Evolutionary conservation across 2,113 vertebrate species (phyloP), one percentile per base, ranked within the genome.

Genomic region (Hemicordylus capensis): DNA sequence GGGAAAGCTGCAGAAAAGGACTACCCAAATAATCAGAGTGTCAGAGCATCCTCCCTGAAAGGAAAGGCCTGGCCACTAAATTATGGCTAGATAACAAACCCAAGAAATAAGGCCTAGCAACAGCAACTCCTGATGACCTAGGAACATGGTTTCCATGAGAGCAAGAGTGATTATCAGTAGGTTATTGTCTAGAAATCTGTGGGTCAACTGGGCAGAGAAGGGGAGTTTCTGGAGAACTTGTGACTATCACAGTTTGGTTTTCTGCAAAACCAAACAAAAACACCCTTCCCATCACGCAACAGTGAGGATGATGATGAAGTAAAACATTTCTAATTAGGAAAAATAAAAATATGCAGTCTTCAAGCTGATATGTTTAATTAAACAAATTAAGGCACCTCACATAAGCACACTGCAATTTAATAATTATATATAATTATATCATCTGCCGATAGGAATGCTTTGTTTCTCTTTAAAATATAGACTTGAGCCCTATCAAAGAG

Each of bases 391-490:
- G 67, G 51, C 28, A 22, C 37, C 39, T 56, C 69, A 46, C 51
- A 42, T 59, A 44, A 72, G 80, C 67, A 82, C 26, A 19, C 67
- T 82, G 67, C 37, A 82, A 72, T 82, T 82, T 82, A 82, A 82
- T 82, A 82, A 82, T 82, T 70, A 72, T 72, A 72, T 82, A 42
- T 72, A 82, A 82, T 82, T 82, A 82, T 82, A 82, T 54, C 67
- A 4, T 72, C 6, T 72, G 67, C 39, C 42, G 51, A 82, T 59
- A 72, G 26, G 80, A 59, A 56, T 37, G 51, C 54, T 42, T 72
- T 44, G 8, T 37, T 42, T 54, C 80, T 81, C 58, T 59, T n/a
- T 44, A 72, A 58, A 59, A 46, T 34, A 26, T 22, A 51, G 44
- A 51, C 61, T 34, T 4, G 11, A 37, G 9, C 19, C 22, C 78